Percentiles rank a stretch among this genome's conserved stretches.
phyloP scores from a whole-genome alignment of 2,113 vertebrate species.

The Aphelocoma coerulescens region DNA sequence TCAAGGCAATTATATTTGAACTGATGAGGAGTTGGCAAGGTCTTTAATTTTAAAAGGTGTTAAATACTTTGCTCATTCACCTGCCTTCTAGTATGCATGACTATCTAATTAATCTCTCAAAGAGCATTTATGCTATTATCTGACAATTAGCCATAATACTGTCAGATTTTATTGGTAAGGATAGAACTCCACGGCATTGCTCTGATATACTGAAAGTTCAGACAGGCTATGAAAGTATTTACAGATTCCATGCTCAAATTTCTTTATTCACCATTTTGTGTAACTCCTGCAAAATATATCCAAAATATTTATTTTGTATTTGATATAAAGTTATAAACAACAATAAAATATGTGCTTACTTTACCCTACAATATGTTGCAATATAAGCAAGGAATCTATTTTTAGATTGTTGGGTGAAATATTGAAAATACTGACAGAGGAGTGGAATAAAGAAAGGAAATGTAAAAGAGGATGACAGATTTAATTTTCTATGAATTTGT shows the following conservation, averaged over 20 bases:
- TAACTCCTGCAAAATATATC: not conserved
- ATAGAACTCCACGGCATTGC: not conserved
- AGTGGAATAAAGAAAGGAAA: not conserved
- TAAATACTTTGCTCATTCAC: not conserved
- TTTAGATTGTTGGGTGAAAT: not conserved
- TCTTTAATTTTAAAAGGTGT: not conserved
- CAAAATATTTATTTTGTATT: not conserved
- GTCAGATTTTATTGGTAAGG: not conserved
- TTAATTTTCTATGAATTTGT: not conserved
- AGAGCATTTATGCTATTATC: conserved; percentile 3
- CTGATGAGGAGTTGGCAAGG: not conserved
- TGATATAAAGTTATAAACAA: not conserved
- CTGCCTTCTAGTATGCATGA: not conserved
- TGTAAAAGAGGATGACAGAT: not conserved
- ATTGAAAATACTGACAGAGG: not conserved
- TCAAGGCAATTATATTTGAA: not conserved
- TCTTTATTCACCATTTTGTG: not conserved
- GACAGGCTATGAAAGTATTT: not conserved
- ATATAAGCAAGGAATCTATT: not conserved
- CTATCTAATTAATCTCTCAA: conserved; percentile 7
- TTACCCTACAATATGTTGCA: not conserved
- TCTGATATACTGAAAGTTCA: not conserved
- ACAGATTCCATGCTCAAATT: not conserved
- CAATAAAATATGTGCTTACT: not conserved
- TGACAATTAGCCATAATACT: not conserved